Evolutionary conservation across 2,888 invertebrate species (phyloP), one percentile per base, ranked within the genome.

Genomic region (Aphodius sticticus): DNA sequence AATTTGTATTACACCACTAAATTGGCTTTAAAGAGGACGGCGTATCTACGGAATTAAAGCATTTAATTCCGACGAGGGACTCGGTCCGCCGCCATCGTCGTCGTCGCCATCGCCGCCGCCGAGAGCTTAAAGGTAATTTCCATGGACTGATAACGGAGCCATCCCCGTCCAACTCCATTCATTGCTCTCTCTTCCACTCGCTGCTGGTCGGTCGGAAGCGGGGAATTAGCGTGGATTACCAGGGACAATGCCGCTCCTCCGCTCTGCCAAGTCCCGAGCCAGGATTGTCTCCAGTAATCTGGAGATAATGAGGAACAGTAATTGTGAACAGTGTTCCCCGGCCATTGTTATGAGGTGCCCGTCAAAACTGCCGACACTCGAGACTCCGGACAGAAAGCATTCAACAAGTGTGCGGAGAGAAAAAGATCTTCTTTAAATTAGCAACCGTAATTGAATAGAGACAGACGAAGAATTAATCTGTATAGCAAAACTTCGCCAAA

Each of bases 261-360:
- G 70, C 80, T 69, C 69, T 69, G 69, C 79, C 78, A 76, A 75
- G 76, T 79, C 71, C 82, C 80, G 72, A 80, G 81, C 81, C 78
- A 79, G 79, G 81, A 85, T 85, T 85, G 84, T 85, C 85, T 85
- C 53, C 83, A 81, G 84, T 85, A 85, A 86, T 86, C 85, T 84
- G 82, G 82, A 84, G 84, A 84, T 86, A 86, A 86, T 86, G 86
- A 85, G 85, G 81, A 79, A 82, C 83, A 83, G 84, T 85, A 84
- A 83, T 84, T 84, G 83, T 82, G 82, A 83, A 83, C 83, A 83
- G 82, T 82, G 82, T 81, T 80, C 81, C 77, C 77, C 77, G 53
- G 81, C 83, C 79, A 84, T 84, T 84, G 84, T 85, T 83, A 83
- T 80, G 83, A 82, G 82, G 80, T 82, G 84, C 82, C 83, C 84